A percentile compares a stretch with the other conserved stretches of the same genome.
Conservation (phyloP, 2,888 invertebrate genomes). For the Yponomeuta cagnagella region DNA sequence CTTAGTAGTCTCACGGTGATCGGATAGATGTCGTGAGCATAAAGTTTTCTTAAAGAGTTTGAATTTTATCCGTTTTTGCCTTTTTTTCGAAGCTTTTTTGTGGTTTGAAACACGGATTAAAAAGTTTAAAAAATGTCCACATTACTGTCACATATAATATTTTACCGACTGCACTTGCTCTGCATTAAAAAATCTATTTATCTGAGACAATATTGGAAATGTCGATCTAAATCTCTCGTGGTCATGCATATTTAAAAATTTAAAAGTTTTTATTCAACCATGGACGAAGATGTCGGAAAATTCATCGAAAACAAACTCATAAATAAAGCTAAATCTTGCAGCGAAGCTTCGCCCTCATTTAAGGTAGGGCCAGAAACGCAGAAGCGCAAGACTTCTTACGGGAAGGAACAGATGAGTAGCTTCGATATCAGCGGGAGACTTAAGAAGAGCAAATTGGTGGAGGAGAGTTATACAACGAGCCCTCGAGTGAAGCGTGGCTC, state of each 20-base stretch:
- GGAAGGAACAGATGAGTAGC: neutral
- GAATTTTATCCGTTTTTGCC: no score
- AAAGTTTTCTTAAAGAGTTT: neutral
- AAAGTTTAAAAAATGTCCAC: neutral
- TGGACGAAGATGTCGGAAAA: neutral
- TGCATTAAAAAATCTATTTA: no score
- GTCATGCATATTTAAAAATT: neutral
- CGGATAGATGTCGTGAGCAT: neutral
- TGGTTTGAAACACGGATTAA: no score
- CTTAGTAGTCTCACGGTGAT: neutral
- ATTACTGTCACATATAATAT: no score
- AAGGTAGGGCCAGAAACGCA: neutral
- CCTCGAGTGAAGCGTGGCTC: constrained; percentile 24
- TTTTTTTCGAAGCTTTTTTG: neutral
- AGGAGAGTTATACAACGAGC: constrained; percentile 31
- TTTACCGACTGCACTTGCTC: no score
- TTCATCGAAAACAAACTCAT: neutral
- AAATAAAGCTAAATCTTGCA: neutral
- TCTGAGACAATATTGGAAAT: no score
- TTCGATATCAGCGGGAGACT: constrained; percentile 35
- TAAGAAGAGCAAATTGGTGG: constrained; percentile 52
- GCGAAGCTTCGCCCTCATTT: neutral
- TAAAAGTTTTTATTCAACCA: constrained; percentile 19
- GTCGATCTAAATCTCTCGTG: no score
- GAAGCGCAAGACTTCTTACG: neutral